phyloP scores from a whole-genome alignment of 2,797 vertebrate genomes.

The Setipinna tenuifilis region DNA sequence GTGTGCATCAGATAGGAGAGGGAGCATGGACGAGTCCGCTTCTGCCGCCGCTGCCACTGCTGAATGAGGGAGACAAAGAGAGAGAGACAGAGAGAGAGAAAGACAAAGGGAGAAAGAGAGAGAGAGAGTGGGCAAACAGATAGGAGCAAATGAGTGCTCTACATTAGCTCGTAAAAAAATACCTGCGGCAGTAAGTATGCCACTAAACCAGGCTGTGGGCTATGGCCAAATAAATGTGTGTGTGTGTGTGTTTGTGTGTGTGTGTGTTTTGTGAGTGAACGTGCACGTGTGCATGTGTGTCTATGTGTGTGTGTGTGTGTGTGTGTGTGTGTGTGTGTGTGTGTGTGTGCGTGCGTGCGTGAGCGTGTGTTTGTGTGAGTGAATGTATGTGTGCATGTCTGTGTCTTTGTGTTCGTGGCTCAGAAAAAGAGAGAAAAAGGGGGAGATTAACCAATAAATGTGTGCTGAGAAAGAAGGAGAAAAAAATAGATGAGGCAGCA shows the following conservation, averaged over 20 bases:
- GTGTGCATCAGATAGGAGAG: neutral
- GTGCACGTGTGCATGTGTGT: neutral
- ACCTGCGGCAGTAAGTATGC: conserved; percentile 64
- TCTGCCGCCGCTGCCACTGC: neutral
- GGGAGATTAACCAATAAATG: neutral
- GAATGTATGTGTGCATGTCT: too few relatives aligned
- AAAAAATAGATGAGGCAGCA: neutral
- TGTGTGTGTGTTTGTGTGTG: neutral
- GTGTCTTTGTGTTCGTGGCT: neutral
- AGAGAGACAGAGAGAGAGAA: too few relatives aligned
- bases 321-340: neutral
- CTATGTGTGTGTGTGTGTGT: neutral
- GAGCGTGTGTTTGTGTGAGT: too few relatives aligned
- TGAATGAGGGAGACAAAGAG: too few relatives aligned
- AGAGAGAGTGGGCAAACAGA: neutral
- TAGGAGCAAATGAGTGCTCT: conserved; percentile 46
- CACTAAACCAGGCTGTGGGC: conserved; percentile 43
- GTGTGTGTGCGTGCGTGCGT: neutral
- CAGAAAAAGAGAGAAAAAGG: neutral
- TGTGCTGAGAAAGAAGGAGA: conserved; percentile 43
- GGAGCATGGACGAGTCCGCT: neutral
- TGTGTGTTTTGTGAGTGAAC: neutral
- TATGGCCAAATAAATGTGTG: conserved; percentile 49
- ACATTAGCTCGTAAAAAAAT: conserved; percentile 60
- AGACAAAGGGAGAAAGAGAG: too few relatives aligned